Evolutionary conservation across 2,797 vertebrate genomes (phyloP).

Genomic region (Nasua narica): DNA sequence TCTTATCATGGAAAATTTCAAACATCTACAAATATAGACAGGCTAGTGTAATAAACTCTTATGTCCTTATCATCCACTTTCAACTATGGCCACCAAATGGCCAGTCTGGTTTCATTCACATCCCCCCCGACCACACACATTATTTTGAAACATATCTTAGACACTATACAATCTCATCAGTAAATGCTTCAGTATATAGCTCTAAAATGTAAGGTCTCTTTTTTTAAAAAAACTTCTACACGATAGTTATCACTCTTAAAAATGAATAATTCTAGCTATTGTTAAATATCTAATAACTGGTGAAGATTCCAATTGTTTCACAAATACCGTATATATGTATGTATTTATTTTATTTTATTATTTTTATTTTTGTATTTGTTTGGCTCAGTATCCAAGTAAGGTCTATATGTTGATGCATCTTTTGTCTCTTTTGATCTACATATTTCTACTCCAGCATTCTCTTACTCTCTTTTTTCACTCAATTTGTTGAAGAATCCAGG

Average conservation of each 20-base stretch:
- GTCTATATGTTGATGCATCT: background rate
- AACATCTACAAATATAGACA: background rate
- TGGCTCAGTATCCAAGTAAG: background rate
- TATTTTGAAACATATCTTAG: background rate
- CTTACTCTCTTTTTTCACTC: background rate
- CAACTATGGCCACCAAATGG: background rate
- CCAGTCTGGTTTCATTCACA: background rate
- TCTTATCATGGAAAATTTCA: background rate
- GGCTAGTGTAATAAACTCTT: background rate
- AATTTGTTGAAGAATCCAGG: background rate
- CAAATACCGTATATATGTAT: background rate
- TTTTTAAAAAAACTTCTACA: background rate
- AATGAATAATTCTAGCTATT: background rate
- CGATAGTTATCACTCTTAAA: background rate
- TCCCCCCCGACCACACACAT: too few relatives aligned
- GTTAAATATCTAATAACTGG: background rate
- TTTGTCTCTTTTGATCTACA: background rate
- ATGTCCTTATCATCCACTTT: fast-evolving
- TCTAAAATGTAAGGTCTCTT: background rate
- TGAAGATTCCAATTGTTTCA: background rate
- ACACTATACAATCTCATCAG: background rate
- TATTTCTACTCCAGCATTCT: background rate
- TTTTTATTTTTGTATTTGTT: background rate
- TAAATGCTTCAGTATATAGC: background rate
- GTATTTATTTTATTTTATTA: background rate